A percentile compares a stretch with the other conserved stretches of the same genome.
Evolutionary conservation across 1,140 invertebrate genomes (phyloP).

Genomic region (Drosophila tsacasi): DNA sequence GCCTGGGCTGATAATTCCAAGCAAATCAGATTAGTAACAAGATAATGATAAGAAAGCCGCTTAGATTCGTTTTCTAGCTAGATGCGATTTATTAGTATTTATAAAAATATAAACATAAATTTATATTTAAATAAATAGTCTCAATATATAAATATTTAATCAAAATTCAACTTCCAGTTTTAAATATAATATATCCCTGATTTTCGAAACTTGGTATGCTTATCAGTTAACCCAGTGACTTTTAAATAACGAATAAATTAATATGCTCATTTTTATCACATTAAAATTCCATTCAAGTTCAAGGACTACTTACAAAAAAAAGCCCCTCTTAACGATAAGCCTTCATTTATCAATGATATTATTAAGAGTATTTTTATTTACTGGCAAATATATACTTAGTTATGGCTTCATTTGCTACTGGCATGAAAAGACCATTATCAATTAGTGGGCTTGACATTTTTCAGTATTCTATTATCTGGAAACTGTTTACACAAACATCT

Average conservation of each 20-base stretch:
- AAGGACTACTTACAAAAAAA: neutral
- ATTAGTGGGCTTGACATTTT: neutral
- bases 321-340: neutral
- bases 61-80: constrained; percentile 18
- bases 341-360: neutral
- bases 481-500: constrained; percentile 12
- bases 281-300: constrained; percentile 2
- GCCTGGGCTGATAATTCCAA: constrained; percentile 14
- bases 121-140: neutral
- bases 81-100: neutral
- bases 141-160: neutral
- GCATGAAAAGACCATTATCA: neutral
- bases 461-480: constrained; percentile 5
- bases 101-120: neutral
- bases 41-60: constrained; percentile 10
- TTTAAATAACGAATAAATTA: neutral
- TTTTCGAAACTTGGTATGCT: neutral
- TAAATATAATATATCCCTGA: no score
- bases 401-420: neutral
- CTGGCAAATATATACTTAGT: neutral
- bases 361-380: neutral
- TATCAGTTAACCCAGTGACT: neutral
- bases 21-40: constrained; percentile 47
- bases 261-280: neutral
- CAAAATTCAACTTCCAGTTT: neutral